Evolutionary conservation across 2,113 vertebrate genomes (phyloP).

Genomic region (Lonchura striata): DNA sequence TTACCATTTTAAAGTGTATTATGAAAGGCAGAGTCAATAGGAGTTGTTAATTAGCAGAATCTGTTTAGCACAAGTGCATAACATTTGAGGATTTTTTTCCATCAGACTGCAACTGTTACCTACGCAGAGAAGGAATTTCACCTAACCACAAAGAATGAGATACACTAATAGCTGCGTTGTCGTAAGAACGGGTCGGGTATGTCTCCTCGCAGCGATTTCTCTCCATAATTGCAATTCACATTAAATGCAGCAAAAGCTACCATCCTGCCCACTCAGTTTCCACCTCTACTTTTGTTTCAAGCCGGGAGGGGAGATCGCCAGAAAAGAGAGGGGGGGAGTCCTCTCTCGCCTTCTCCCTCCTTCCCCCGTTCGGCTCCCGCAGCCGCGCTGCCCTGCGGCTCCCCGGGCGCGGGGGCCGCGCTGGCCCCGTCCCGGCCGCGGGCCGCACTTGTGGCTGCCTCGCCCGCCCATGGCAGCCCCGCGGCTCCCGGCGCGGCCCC

Average conservation of each 20-base stretch:
- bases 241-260: constrained; percentile 46
- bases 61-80: constrained; percentile 32
- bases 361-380: not conserved
- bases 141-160: constrained; percentile 10
- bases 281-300: constrained; percentile 57
- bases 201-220: constrained; percentile 42
- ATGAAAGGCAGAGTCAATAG: constrained; percentile 21
- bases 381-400: not conserved
- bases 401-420: not conserved
- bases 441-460: constrained; percentile 27
- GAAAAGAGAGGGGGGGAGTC: not conserved
- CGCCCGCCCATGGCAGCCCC: not conserved
- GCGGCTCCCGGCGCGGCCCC: not conserved
- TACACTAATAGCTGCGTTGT: not conserved
- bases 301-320: not conserved
- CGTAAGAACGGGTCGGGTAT: not conserved
- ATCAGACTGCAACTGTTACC: constrained; percentile 58
- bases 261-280: constrained; percentile 59
- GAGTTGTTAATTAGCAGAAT: constrained; percentile 54
- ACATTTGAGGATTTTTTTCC: not conserved
- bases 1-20: constrained; percentile 57
- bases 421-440: not conserved
- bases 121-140: constrained; percentile 49
- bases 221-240: constrained; percentile 50
- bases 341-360: not conserved